Evolutionary conservation across 2,113 vertebrate species (phyloP), one percentile per base, ranked within the genome.

Genomic region (Paradoxurus hermaphroditus): DNA sequence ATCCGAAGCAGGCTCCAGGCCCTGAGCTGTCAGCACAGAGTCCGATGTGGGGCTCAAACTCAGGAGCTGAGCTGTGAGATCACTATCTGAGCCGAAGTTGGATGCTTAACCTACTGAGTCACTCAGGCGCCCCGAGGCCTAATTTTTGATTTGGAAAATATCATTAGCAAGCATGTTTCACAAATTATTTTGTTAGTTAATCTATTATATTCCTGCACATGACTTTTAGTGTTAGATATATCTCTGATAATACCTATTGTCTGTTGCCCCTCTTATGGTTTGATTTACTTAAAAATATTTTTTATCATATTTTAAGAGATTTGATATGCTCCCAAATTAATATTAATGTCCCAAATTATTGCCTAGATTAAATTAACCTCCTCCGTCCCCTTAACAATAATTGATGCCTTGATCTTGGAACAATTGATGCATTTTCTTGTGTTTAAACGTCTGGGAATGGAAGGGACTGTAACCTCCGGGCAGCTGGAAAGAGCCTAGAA

Each of bases 141-240:
- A 44, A 89, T 56, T 94, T 95, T 89, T 62, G 18, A 31, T 94
- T 95, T 84, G n/a, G 14, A 94, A 93, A 85, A 91, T 84, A 84
- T 31, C 67, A 8, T 51, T 34, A 67, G 5, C 6, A 49, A 59
- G 13, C 31, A 53, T 75, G 14, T 49, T n/a, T 86, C 44, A 72
- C 62, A 83, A 82, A 44, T 36, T 75, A 46, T 75, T 82, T 90
- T n/a, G 29, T 49, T 39, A 89, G 23, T 56, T 19, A 90, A 65
- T 79, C 46, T 97, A 78, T 86, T 90, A 90, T 92, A 44, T 29
- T 78, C 25, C 25, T 72, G 5, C 13, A 72, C 56, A 77, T 87
- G 72, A 49, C 18, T 53, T 86, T 25, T 39, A 86, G 68, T 46
- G 62, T 78, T 70, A 29, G 51, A 41, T 12, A 3, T 81, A 81